A percentile compares a stretch with the other conserved stretches of the same genome.
These are phyloP conservation scores for Tenebrosternarchus preto DNA, from an alignment of 2,113 vertebrate species.

Conservation along the genomic window DNA sequence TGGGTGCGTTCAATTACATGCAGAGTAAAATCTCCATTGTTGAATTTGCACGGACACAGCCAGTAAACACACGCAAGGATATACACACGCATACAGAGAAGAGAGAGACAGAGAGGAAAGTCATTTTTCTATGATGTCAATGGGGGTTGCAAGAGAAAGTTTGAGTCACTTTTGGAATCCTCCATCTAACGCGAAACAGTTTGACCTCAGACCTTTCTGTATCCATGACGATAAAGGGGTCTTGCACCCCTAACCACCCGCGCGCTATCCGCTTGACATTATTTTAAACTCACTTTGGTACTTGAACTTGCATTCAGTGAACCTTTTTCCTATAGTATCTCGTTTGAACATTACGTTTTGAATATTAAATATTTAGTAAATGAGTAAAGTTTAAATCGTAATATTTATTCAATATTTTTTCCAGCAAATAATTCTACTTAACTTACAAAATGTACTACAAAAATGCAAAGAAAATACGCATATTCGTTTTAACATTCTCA, in stretches of 20 bases:
- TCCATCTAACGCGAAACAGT: slow-evolving; percentile 35
- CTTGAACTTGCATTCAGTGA: no score
- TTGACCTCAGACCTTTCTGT: slow-evolving; percentile 32
- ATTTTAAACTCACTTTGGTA: background rate
- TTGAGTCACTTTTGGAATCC: slow-evolving; percentile 36
- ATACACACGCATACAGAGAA: background rate
- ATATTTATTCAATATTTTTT: no score
- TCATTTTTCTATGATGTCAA: slow-evolving; percentile 31
- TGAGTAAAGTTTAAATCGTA: no score
- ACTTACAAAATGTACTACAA: no score
- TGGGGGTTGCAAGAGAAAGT: slow-evolving; percentile 25
- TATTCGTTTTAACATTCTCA: no score
- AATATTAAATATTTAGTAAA: no score
- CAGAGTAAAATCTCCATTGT: no score
- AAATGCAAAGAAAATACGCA: no score
- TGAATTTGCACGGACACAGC: no score
- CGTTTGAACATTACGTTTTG: background rate
- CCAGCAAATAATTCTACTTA: no score
- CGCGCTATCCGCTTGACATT: background rate
- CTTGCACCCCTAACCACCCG: no score
- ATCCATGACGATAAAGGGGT: slow-evolving; percentile 43
- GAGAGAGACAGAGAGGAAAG: background rate
- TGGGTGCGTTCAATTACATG: no score
- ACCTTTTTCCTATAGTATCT: background rate
- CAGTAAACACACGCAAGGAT: background rate